Evolutionary conservation across 2,113 vertebrate species (phyloP), one percentile per base, ranked within the genome.

Genomic region (Lethenteron reissneri): DNA sequence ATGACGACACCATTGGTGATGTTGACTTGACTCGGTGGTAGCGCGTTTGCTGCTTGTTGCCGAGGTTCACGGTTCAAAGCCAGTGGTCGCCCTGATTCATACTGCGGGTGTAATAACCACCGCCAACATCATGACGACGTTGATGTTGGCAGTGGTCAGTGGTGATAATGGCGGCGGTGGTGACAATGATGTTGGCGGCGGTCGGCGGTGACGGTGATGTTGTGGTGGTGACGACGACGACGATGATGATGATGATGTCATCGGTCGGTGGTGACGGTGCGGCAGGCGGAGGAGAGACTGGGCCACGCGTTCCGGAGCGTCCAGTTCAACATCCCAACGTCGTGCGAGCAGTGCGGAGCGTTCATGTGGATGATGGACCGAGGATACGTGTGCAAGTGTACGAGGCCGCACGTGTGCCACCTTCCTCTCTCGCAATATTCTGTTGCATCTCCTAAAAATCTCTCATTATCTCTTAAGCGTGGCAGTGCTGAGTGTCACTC

Each of bases 281-380:
- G 25, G 9, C 21, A 68, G 64, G 64, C 21, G 64, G 64, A 17
- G 21, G 21, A 68, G 64, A n/a, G 21, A 17, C 64, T n/a, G n/a
- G 64, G 64, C n/a, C 64, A 68, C 64, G n/a, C 21, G n/a, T 68
- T 68, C 21, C 8, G 64, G 21, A 11, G 11, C 64, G 21, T 68
- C n/a, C 64, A 68, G 64, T 68, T 68, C 64, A 68, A 68, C 64
- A 68, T 68, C 64, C 64, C 64, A 17, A 68, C 64, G 64, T 68
- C 64, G 21, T 68, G 64, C 11, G 64, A 68, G 21, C 64, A 68
- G n/a, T 68, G 64, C 21, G 21, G 21, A 68, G 64, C 64, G n/a
- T 68, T 68, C 64, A 68, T 68, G 64, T 68, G 64, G 64, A 68
- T 68, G 64, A 68, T 68, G 64, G 64, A 68, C 64, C n/a, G 64